Evolutionary conservation across 2,113 vertebrate species (phyloP), one percentile per base, ranked within the genome.

Genomic region (Melierax canorus): DNA sequence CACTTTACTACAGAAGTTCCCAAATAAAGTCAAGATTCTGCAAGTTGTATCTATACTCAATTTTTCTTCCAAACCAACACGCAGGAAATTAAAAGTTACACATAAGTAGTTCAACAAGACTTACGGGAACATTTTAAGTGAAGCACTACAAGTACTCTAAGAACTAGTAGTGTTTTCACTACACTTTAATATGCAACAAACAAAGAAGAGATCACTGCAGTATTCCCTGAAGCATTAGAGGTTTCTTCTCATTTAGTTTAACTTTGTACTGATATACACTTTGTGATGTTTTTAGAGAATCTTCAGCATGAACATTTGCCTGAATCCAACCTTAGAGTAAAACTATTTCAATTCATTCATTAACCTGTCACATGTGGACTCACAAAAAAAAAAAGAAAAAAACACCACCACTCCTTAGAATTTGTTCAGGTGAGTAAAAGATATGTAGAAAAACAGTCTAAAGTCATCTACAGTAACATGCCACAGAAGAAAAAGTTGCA

Each of bases 371-470:
- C 29, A 29, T 3, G 10, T 0, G 4, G 17, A 41, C 12, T 29
- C 7, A n/a, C 7, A 19, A 41, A 14, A n/a, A 30, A 34, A n/a
- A 17, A 6, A 32, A 30, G 5, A 62, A 48, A 48, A 21, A 41
- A 41, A 15, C 14, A 26, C 8, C 9, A 8, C 50, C 11, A 10
- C 30, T 56, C 18, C 48, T 67, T 29, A n/a, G 22, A 74, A 87
- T 50, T 14, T 24, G 43, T 32, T 18, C 7, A 43, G 9, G 6
- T 45, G 6, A 53, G 74, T 20, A 55, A 30, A 30, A 71, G 20
- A 56, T 13, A 51, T 0, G 6, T 1, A 7, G 4, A 29, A 78
- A 92, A 76, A 14, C 17, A 38, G 3, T 0, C 32, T 43, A 7
- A 78, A 93, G 8, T 36, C 46, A 63, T 17, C 8, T 2, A 80